These are phyloP conservation scores for Garra rufa DNA, from an alignment of 2,113 vertebrate genomes.

Conservation along the genomic window DNA sequence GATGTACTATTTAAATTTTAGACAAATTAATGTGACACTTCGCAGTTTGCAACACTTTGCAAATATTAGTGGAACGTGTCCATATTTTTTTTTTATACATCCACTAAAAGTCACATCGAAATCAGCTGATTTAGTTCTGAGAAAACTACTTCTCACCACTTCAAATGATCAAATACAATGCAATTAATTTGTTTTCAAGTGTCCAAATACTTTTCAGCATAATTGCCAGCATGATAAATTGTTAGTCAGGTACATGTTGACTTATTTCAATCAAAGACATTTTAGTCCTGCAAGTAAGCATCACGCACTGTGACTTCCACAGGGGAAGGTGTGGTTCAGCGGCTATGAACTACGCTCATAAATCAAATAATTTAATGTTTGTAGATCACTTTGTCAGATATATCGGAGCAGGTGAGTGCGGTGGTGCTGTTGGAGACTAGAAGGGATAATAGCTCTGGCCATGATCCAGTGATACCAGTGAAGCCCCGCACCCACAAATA, in stretches of 20 bases:
- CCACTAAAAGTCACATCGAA: neutral
- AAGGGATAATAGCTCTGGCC: conserved; percentile 64
- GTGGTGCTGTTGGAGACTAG: conserved; percentile 41
- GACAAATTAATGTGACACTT: neutral
- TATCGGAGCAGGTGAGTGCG: conserved; percentile 53
- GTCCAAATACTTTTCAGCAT: neutral
- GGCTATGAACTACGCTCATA: neutral
- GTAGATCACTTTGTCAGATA: conserved; percentile 39
- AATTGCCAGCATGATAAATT: neutral
- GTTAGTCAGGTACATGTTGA: neutral
- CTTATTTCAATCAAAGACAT: neutral
- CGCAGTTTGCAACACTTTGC: neutral
- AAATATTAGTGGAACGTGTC: neutral
- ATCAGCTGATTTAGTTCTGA: neutral
- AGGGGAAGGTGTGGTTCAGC: neutral
- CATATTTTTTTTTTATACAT: neutral
- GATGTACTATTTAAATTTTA: neutral
- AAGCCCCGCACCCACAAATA: conserved; percentile 59
- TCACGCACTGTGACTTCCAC: neutral
- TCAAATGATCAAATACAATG: neutral
- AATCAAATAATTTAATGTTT: conserved; percentile 47
- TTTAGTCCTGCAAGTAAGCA: neutral
- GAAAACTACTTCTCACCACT: neutral
- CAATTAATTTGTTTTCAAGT: neutral
- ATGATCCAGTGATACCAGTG: conserved; percentile 59